phyloP scores from a whole-genome alignment of 2,797 vertebrate genomes.

The Malurus leucopterus region DNA sequence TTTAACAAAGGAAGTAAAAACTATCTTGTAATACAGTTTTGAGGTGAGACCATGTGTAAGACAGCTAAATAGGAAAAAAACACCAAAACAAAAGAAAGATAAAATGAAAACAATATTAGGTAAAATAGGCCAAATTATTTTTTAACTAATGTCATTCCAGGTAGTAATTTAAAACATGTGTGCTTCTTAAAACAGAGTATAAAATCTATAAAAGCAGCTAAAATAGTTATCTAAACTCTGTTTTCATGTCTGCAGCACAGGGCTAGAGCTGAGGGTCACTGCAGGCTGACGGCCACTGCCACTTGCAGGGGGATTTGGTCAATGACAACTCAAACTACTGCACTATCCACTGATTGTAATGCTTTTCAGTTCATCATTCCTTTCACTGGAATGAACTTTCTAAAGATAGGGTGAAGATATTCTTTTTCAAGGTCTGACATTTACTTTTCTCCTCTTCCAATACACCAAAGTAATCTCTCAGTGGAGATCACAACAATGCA shows the following conservation, averaged over 20 bases:
- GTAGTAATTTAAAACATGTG: not conserved
- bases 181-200: not conserved
- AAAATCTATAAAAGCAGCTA: not conserved
- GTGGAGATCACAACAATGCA: not conserved
- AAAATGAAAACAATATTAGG: not conserved
- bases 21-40: not conserved
- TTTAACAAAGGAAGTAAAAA: not conserved
- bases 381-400: not conserved
- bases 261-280: not conserved
- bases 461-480: not conserved
- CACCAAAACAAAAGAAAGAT: not conserved
- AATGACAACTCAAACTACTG: not conserved
- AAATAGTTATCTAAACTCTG: not conserved
- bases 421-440: constrained; percentile 15
- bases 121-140: not conserved
- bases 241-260: not conserved
- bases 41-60: not conserved
- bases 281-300: not conserved
- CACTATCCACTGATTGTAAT: not conserved
- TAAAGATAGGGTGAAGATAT: not conserved
- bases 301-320: not conserved
- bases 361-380: not conserved
- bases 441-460: constrained; percentile 30
- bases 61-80: not conserved
- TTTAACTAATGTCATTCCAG: not conserved